phyloP scores from a whole-genome alignment of 2,113 vertebrate genomes.

The Poeciliopsis turrubarensis region DNA sequence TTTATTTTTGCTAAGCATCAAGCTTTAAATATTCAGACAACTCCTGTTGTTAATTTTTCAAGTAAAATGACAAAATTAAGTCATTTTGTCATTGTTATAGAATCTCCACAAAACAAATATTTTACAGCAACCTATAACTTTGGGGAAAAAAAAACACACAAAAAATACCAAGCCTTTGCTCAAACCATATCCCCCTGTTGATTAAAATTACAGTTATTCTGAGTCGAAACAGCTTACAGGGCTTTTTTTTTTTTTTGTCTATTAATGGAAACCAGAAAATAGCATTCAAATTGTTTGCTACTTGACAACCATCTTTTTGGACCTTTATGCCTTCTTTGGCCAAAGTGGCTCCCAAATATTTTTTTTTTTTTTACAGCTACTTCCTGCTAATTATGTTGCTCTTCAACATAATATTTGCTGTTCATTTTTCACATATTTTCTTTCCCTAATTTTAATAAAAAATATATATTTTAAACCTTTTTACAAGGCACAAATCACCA shows the following conservation, averaged over 20 bases:
- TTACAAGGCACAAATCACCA: not conserved
- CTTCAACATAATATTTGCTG: not conserved
- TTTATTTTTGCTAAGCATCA: not conserved
- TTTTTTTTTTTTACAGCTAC: not conserved
- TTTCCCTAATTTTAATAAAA: not conserved
- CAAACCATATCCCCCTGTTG: not conserved
- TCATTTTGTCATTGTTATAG: not conserved
- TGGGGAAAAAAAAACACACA: not conserved
- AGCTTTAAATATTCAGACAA: not conserved
- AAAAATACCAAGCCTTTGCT: not conserved
- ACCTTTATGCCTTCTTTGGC: not conserved
- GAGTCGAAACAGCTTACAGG: not conserved
- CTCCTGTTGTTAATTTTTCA: not conserved
- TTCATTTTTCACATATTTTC: not conserved
- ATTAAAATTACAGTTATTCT: not conserved
- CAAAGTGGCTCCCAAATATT: not conserved
- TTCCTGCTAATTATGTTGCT: not conserved
- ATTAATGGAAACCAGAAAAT: not conserved
- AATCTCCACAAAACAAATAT: no score
- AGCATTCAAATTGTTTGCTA: not conserved
- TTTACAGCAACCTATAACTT: not conserved
- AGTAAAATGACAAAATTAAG: not conserved
- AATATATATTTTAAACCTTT: no score
- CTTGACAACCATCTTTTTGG: no score
- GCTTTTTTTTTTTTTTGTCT: not conserved